Evolutionary conservation across 2,888 invertebrate species (phyloP).

Genomic region (Bombylius major): DNA sequence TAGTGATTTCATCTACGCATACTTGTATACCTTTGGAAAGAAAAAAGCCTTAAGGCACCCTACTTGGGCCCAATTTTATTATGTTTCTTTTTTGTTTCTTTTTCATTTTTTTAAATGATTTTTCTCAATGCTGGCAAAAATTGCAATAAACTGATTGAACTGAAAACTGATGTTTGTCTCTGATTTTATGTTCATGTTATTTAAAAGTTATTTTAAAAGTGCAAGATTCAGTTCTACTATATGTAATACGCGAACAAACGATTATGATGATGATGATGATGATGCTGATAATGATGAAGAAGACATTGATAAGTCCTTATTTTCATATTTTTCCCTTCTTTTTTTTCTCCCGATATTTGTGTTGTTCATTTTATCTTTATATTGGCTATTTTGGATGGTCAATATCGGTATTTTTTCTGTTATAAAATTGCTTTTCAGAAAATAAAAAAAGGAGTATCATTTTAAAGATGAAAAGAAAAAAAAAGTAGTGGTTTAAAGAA

Average conservation of each 20-base stretch:
- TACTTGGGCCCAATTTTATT: neutral
- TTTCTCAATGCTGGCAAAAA: neutral
- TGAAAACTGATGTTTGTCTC: neutral
- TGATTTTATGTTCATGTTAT: neutral
- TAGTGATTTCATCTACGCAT: neutral
- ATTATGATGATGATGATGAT: neutral
- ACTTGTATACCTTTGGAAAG: no score
- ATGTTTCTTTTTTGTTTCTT: no score
- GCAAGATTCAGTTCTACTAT: neutral
- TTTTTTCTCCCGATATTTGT: neutral
- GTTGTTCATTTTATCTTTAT: no score
- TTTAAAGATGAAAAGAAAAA: neutral
- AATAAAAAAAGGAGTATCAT: no score
- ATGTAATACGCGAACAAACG: neutral
- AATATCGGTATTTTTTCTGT: no score
- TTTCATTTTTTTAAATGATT: neutral
- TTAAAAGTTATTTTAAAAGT: neutral
- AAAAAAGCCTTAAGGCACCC: slow-evolving; percentile 1
- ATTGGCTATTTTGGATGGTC: no score
- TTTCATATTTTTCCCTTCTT: neutral
- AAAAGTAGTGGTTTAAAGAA: slow-evolving; percentile 1
- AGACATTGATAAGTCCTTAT: slow-evolving; percentile 5
- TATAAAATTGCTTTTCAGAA: no score
- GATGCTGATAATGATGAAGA: neutral
- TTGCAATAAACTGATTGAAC: neutral